phyloP scores from a whole-genome alignment of 2,113 vertebrate genomes.

The Callopanchax toddi region DNA sequence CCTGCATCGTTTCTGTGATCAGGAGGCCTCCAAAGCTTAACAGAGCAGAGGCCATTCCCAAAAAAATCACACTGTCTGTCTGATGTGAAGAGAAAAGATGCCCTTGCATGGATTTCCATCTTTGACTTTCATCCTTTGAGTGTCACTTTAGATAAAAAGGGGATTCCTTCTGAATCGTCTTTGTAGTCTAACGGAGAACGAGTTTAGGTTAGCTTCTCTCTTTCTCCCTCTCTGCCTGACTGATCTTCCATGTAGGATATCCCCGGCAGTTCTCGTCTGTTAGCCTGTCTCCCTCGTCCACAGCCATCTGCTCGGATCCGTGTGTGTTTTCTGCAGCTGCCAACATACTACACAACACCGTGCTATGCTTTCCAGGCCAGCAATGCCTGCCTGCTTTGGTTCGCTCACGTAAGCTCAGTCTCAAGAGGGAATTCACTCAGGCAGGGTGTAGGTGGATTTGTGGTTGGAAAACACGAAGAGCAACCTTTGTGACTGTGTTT shows the following conservation, averaged over 20 bases:
- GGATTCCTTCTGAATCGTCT: constrained; percentile 51
- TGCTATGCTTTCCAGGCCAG: constrained; percentile 65
- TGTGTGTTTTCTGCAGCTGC: constrained; percentile 69
- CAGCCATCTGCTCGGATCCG: constrained; percentile 69
- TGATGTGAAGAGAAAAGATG: constrained; percentile 38
- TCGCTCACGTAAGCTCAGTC: constrained; percentile 71
- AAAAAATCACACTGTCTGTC: constrained; percentile 45
- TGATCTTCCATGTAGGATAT: constrained; percentile 71
- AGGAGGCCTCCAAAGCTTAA: constrained; percentile 58
- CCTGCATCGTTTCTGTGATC: constrained; percentile 58
- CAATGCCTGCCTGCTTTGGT: constrained; percentile 46
- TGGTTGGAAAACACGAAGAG: constrained; percentile 58
- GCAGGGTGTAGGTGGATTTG: constrained; percentile 70
- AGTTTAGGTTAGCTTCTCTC: constrained; percentile 34
- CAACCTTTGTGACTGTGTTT: constrained; percentile 66
- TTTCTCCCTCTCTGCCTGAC: constrained; percentile 48
- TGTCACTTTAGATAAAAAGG: constrained; percentile 38
- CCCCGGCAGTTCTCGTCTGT: constrained; percentile 69
- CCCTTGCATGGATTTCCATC: constrained; percentile 29
- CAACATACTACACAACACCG: constrained; percentile 61
- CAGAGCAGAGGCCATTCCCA: constrained; percentile 45
- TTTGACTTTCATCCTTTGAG: constrained; percentile 50
- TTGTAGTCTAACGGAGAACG: constrained; percentile 32
- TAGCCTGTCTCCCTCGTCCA: constrained; percentile 64
- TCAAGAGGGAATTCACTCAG: constrained; percentile 71